Evolutionary conservation across 2,888 invertebrate genomes (phyloP).

Genomic region (Willowsia nigromaculata): DNA sequence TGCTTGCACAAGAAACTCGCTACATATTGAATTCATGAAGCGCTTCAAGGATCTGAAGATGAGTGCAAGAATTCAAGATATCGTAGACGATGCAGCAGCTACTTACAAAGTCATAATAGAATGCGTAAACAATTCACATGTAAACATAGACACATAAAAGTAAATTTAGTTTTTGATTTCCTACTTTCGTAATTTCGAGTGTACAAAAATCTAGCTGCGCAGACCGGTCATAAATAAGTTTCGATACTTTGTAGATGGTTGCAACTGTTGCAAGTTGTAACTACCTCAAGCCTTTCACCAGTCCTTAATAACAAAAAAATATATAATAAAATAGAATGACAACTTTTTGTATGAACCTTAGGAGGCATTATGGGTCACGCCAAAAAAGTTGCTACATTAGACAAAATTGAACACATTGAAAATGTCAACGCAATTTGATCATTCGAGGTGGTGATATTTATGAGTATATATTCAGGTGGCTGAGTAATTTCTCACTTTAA

Average conservation of each 20-base stretch:
- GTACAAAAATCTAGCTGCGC: no score
- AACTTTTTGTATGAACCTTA: no score
- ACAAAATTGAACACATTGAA: no score
- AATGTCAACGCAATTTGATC: no score
- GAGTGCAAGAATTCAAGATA: background rate
- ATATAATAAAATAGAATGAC: background rate
- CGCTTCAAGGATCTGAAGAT: background rate
- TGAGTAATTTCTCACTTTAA: no score
- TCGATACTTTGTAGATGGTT: no score
- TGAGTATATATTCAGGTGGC: no score
- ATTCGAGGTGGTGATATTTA: no score
- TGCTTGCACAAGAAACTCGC: background rate
- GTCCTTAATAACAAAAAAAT: background rate
- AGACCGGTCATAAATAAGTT: no score
- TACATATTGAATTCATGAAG: background rate
- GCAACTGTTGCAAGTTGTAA: no score
- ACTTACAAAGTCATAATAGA: slow-evolving; percentile 1
- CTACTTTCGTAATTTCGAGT: background rate
- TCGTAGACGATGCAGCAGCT: background rate
- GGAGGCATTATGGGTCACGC: no score
- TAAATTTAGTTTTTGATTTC: background rate
- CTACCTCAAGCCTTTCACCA: background rate
- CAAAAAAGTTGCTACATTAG: no score
- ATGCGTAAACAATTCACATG: background rate
- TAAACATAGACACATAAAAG: background rate